phyloP scores from a whole-genome alignment of 2,888 invertebrate genomes.

The Cataglyphis albicans region DNA sequence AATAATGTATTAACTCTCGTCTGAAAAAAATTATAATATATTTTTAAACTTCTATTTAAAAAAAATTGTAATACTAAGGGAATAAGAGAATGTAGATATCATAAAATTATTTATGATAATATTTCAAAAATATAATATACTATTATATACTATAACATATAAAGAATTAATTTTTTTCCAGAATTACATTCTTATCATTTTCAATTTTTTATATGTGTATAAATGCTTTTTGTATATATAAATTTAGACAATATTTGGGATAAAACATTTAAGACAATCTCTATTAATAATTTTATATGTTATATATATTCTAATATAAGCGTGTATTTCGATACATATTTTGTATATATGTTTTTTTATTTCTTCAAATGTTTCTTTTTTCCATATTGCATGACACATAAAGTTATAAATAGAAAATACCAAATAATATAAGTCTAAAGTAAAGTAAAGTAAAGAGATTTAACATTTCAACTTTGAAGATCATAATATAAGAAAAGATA shows the following conservation, averaged over 20 bases:
- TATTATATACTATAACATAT: background rate
- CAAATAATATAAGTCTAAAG: background rate
- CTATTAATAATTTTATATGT: too few species aligned
- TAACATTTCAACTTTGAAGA: background rate
- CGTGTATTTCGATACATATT: background rate
- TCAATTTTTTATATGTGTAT: background rate
- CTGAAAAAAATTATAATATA: background rate
- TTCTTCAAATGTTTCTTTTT: background rate
- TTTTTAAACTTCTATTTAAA: background rate
- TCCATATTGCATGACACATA: background rate
- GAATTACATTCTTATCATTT: background rate
- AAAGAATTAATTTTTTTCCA: background rate
- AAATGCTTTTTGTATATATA: background rate
- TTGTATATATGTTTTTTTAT: background rate
- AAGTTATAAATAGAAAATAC: background rate
- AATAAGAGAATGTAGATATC: background rate
- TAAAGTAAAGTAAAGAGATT: background rate
- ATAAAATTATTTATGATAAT: background rate
- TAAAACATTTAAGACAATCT: too few species aligned
- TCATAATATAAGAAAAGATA: constrained; percentile 6
- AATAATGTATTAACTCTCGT: background rate
- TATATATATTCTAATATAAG: too few species aligned
- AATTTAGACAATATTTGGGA: background rate
- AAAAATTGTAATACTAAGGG: background rate
- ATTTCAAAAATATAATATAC: background rate